Percentiles rank a stretch among this genome's conserved stretches.
These are phyloP conservation scores for Cottoperca gobio DNA, from an alignment of 2,797 vertebrate genomes.

Conservation along the genomic window DNA sequence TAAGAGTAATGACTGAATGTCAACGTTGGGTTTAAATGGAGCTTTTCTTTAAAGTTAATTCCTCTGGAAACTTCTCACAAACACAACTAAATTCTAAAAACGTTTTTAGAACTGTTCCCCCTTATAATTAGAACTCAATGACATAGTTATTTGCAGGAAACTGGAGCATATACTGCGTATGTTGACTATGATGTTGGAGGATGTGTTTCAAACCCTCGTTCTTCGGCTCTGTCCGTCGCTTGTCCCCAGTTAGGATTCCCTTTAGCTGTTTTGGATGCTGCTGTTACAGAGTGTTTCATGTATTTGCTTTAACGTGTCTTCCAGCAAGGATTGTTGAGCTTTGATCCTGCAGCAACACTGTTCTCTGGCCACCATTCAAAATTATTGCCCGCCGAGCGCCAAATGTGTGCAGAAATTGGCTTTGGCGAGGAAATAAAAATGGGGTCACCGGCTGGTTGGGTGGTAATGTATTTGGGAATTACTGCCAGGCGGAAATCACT, in stretches of 20 bases:
- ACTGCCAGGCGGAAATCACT: slow-evolving; percentile 46
- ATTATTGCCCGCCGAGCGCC: slow-evolving; percentile 31
- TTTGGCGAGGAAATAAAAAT: slow-evolving; percentile 49
- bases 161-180: background rate
- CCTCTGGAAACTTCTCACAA: background rate
- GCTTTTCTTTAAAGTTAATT: background rate
- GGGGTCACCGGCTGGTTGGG: slow-evolving; percentile 47
- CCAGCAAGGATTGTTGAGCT: slow-evolving; percentile 48
- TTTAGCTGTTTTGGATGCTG: slow-evolving; percentile 22
- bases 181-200: slow-evolving; percentile 7
- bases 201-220: slow-evolving; percentile 11
- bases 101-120: background rate
- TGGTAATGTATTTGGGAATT: slow-evolving; percentile 48
- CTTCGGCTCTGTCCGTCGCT: background rate
- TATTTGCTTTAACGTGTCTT: slow-evolving; percentile 52
- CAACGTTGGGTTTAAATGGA: background rate
- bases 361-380: slow-evolving; percentile 40
- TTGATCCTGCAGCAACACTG: slow-evolving; percentile 52
- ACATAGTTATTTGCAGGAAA: background rate
- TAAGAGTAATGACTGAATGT: background rate
- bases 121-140: background rate
- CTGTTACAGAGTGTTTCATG: slow-evolving; percentile 37
- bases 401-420: slow-evolving; percentile 48
- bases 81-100: background rate
- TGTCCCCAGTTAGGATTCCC: slow-evolving; percentile 8